phyloP scores from a whole-genome alignment of 1,140 invertebrate genomes.

The Paraescarpia echinospica region DNA sequence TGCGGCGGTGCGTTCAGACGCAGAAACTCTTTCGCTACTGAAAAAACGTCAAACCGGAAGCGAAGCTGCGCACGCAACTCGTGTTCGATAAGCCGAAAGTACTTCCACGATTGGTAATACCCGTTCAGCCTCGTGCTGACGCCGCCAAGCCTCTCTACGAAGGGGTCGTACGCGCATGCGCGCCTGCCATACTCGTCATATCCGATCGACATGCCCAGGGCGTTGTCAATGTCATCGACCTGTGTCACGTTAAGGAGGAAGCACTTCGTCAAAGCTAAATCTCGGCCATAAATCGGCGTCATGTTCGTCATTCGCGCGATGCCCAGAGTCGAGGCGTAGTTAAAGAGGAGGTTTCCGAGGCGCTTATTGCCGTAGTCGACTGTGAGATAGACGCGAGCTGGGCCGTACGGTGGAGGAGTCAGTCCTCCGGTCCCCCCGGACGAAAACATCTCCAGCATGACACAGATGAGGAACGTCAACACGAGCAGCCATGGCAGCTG shows the following conservation, averaged over 20 bases:
- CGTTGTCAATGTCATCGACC: background rate
- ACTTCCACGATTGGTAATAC: slow-evolving; percentile 25
- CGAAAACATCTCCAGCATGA: background rate
- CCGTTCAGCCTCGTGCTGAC: slow-evolving; percentile 13
- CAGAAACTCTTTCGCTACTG: slow-evolving; percentile 13
- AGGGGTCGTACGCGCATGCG: slow-evolving; percentile 18
- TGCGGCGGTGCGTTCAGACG: background rate
- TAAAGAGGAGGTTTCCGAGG: slow-evolving; percentile 29
- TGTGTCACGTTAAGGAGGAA: background rate
- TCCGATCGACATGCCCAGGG: background rate
- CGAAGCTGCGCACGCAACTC: slow-evolving; percentile 10
- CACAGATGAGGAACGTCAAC: background rate
- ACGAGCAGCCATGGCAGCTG: background rate
- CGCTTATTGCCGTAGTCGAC: slow-evolving; percentile 19
- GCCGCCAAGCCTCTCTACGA: background rate
- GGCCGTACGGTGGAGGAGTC: background rate
- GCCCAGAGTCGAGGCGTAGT: slow-evolving; percentile 22
- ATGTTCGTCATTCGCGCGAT: slow-evolving; percentile 19
- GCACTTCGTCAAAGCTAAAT: background rate
- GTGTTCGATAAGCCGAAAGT: background rate
- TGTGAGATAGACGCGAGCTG: background rate
- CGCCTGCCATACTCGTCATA: slow-evolving; percentile 21
- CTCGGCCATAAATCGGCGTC: background rate
- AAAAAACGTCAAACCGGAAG: slow-evolving; percentile 15
- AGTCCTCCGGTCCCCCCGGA: too few relatives aligned